These are phyloP conservation scores for Sycophaga agraensis DNA, from an alignment of 1,140 invertebrate genomes.

Conservation along the genomic window DNA sequence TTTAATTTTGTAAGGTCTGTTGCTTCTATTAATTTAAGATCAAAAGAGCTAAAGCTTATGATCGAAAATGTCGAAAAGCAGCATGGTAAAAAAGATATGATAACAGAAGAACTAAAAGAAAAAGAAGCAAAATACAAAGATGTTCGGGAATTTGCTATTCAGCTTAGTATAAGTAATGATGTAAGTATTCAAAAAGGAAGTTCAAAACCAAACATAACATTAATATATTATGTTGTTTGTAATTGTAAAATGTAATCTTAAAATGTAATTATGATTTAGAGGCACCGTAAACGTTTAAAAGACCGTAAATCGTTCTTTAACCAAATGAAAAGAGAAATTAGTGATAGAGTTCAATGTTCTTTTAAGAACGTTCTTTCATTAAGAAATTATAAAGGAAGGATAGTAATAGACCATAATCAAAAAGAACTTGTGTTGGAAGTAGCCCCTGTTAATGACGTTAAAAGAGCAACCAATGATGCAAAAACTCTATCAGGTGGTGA, in stretches of 20 bases:
- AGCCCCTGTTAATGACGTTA: slow-evolving; percentile 54
- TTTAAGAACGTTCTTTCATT: slow-evolving; percentile 57
- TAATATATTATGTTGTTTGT: no score
- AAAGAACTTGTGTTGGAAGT: slow-evolving; percentile 64
- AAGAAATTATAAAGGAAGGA: slow-evolving; percentile 60
- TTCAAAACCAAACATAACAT: no score
- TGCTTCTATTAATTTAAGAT: slow-evolving; percentile 35
- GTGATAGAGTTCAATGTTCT: slow-evolving; percentile 51
- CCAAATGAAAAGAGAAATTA: slow-evolving; percentile 52
- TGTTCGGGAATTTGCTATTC: slow-evolving; percentile 30
- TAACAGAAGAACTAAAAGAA: slow-evolving; percentile 37
- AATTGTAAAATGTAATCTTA: no score
- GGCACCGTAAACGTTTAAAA: slow-evolving; percentile 41
- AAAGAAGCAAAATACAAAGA: slow-evolving; percentile 40
- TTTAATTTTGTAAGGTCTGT: slow-evolving; percentile 33
- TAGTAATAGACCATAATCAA: slow-evolving; percentile 64
- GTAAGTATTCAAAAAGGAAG: slow-evolving; percentile 38
- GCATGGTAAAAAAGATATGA: slow-evolving; percentile 38
- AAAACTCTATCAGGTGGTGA: slow-evolving; percentile 90
- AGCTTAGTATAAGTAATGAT: slow-evolving; percentile 38
- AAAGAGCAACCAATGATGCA: slow-evolving; percentile 41
- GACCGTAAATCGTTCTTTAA: slow-evolving; percentile 50
- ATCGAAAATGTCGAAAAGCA: slow-evolving; percentile 42
- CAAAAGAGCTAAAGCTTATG: slow-evolving; percentile 34
- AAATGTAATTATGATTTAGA: slow-evolving; percentile 44